These are phyloP conservation scores for Peromyscus leucopus DNA, from an alignment of 2,113 vertebrate species.

Conservation along the genomic window DNA sequence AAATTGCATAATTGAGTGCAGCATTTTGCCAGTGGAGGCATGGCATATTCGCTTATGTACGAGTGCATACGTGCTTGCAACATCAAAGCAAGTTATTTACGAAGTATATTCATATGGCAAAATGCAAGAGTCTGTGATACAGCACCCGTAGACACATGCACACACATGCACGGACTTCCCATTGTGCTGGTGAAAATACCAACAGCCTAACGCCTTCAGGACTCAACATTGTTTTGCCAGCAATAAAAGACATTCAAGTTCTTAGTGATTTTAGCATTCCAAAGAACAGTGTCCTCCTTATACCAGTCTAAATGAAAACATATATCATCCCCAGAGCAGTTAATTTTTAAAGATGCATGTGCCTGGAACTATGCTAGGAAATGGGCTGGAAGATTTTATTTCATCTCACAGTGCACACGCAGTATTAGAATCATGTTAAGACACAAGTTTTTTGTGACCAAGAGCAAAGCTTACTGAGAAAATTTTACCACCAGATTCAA, in stretches of 20 bases:
- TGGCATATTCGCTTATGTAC: not conserved
- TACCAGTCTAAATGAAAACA: conserved; percentile 68
- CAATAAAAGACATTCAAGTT: conserved; percentile 62
- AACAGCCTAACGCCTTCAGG: conserved; percentile 6
- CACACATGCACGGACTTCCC: not conserved
- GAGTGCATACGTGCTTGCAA: not conserved
- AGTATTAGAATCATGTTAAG: conserved; percentile 67
- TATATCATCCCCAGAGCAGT: conserved; percentile 49
- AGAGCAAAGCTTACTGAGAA: conserved; percentile 55
- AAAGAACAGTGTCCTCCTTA: conserved; percentile 43
- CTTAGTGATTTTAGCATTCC: conserved; percentile 45
- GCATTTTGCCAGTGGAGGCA: not conserved
- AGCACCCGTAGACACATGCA: not conserved
- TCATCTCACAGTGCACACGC: conserved; percentile 81
- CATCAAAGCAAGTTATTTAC: conserved; percentile 60
- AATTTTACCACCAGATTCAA: conserved; percentile 56
- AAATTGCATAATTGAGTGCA: not conserved
- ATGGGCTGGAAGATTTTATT: conserved; percentile 76
- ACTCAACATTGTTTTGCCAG: conserved; percentile 39
- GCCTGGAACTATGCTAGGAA: conserved; percentile 80
- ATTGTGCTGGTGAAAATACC: not conserved
- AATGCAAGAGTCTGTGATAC: not conserved
- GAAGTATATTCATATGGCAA: not conserved
- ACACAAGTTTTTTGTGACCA: conserved; percentile 71
- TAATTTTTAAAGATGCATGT: conserved; percentile 72